A percentile compares a stretch with the other conserved stretches of the same genome.
phyloP scores from a whole-genome alignment of 2,113 vertebrate genomes.

The Protobothrops mucrosquamatus region DNA sequence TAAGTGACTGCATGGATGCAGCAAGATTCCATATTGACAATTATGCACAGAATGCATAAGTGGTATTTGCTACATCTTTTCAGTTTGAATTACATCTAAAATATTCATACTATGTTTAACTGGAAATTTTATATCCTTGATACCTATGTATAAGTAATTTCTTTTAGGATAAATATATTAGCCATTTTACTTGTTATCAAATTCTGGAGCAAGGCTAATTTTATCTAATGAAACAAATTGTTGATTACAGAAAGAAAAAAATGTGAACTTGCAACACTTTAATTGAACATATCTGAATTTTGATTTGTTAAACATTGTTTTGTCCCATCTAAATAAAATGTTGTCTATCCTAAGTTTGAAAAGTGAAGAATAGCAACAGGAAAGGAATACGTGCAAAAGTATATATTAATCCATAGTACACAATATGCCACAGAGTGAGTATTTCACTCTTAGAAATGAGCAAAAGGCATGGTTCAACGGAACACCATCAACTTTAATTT shows the following conservation, averaged over 20 bases:
- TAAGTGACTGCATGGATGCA: neutral
- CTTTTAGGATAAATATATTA: neutral
- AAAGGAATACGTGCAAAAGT: neutral
- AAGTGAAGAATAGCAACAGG: neutral
- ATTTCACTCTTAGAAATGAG: neutral
- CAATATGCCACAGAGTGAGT: neutral
- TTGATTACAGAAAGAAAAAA: neutral
- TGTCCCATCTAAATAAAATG: neutral
- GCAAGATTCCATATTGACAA: neutral
- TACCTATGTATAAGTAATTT: neutral
- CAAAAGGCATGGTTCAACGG: neutral
- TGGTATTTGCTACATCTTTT: constrained; percentile 7
- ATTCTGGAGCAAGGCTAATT: neutral
- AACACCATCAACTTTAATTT: neutral
- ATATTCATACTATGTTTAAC: neutral
- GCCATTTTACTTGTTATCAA: neutral
- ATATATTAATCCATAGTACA: too few relatives aligned
- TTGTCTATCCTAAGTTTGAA: too few relatives aligned
- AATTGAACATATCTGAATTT: neutral
- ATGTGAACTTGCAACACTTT: neutral
- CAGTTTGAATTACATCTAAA: neutral
- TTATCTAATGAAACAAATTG: neutral
- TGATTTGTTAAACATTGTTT: neutral
- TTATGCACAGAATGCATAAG: constrained; percentile 11
- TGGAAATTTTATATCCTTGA: neutral